Conservation (phyloP, 2,113 vertebrate species). For the Lepisosteus oculatus region DNA sequence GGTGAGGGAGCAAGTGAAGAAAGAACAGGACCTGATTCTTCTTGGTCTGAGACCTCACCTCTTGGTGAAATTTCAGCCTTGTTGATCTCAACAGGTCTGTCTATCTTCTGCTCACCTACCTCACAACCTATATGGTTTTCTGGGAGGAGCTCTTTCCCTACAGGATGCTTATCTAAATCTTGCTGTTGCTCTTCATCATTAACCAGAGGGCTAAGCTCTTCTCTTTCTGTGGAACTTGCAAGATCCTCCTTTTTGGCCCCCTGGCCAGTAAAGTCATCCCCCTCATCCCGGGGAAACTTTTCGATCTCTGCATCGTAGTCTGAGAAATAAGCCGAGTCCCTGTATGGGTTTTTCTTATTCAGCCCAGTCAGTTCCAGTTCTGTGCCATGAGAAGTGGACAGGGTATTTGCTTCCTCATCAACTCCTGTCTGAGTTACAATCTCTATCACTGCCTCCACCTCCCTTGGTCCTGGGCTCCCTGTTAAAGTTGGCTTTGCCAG, state of each 20-base stretch:
- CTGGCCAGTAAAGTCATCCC: conserved; percentile 46
- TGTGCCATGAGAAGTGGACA: conserved; percentile 37
- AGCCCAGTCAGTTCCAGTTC: conserved; percentile 61
- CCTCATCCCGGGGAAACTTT: conserved; percentile 56
- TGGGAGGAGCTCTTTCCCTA: too few species aligned
- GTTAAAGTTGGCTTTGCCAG: conserved; percentile 28
- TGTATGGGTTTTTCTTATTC: conserved; percentile 76
- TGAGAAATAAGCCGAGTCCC: conserved; percentile 95
- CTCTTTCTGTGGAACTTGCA: conserved; percentile 15
- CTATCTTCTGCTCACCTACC: conserved; percentile 30
- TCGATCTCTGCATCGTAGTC: conserved; percentile 83
- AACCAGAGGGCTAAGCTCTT: conserved; percentile 30
- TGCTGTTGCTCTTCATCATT: conserved; percentile 16
- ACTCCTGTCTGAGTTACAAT: conserved; percentile 51
- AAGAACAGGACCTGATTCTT: conserved; percentile 44
- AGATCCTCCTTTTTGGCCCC: conserved; percentile 31
- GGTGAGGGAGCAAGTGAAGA: conserved; percentile 67
- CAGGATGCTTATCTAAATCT: neutral
- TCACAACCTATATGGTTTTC: conserved; percentile 12
- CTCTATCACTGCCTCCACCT: conserved; percentile 39
- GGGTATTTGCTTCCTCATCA: conserved; percentile 25
- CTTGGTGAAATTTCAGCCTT: conserved; percentile 23
- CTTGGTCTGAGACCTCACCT: conserved; percentile 33
- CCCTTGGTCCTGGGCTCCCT: conserved; percentile 28
- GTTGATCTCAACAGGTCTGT: conserved; percentile 28